Base-by-base conservation (phyloP, 2,797 vertebrate genomes). In the Iguana delicatissima region DNA sequence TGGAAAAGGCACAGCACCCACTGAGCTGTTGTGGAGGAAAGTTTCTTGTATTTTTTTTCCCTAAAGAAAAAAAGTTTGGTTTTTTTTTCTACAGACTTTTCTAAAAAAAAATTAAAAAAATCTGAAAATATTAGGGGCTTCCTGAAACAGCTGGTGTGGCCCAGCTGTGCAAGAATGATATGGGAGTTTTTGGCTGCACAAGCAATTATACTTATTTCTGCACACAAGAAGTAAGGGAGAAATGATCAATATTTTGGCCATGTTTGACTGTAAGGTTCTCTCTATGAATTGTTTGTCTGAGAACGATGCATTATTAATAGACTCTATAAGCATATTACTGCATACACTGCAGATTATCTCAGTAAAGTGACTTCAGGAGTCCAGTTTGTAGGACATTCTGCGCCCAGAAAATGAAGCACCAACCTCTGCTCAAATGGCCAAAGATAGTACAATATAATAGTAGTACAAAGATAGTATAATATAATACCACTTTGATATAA, bases 221-320 rank as follows among this genome's bases (percentile, higher is more conserved):
- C 38, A 76, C 52, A 86, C 9, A 26, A 24, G 52, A n/a, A 76
- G n/a, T 9, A 76, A 29, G 35, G 72, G n/a, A 46, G 42, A 22
- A 74, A 86, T 0, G 9, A 84, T 59, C 24, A 84, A 84, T 87
- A 64, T 12, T 35, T 62, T 79, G 35, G 2, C 46, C n/a, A 35
- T 42, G n/a, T 79, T 55, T 89, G 50, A 57, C 59, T 62, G 80
- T 46, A 80, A 86, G 67, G 12, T 42, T 52, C 14, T 29, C 32
- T 64, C 84, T 29, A 83, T 62, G 42, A 77, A 86, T 55, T 83
- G 69, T 74, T 76, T 76, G 67, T 77, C 57, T 29, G 20, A 77
- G 32, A 13, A 14, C 46, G 64, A 55, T 84, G 7, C 35, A 89
- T 84, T 76, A 29, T 74, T 83, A 62, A 84, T 76, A 13, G 22